Base-by-base conservation (phyloP, 2,797 vertebrate species). In the Pogonophryne albipinna region DNA sequence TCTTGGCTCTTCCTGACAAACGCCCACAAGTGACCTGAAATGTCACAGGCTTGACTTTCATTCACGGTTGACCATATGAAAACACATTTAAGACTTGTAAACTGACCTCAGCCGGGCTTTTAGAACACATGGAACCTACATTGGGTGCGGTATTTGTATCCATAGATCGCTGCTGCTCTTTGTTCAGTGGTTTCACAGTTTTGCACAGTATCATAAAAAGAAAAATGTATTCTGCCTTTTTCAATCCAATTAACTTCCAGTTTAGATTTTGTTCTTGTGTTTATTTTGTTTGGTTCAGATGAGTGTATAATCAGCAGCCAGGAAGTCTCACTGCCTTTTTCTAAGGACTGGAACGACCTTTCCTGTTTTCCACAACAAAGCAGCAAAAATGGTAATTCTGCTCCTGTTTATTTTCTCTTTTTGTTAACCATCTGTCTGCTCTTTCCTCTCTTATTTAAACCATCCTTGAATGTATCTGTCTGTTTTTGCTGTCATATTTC, bases 21-120 rank as follows among this genome's bases (percentile, higher is more conserved):
- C 88, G 92, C 84, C 82, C 89, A 91, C 79, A 88, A 74, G 57
- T 75, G 80, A 88, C 84, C 88, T 72, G 73, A 51, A 88, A 89
- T 85, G 87, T 89, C 83, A 85, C 31, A 1, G 76, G 79, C 76
- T 74, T 76, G 51, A 59, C 75, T 80, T 83, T 83, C 80, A 61
- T 83, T 79, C 78, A 83, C 65, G 65, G 86, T 5, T 71, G 83
- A 84, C 84, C 86, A 82, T 74, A 84, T 86, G 70, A 87, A 91
- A 85, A 84, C 84, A 86, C 78, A 71, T 62, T 80, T 83, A 74
- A 88, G 73, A 85, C 84, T 84, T 71, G 74, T 75, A 83, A 74
- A 77, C 68, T 85, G 85, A 89, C 86, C 85, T 92, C 83, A 79
- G 81, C 4, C 59, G 86, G 71, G 82, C 65, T 86, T 90, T 89